Percentiles rank a stretch among this genome's conserved stretches.
These are phyloP conservation scores for human (Homo sapiens) DNA, from an alignment of 2,113 vertebrate species.

Conservation along the genomic window GRCh38 chr19:24156501-24157000, in stretches of 20 bases:
- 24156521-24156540: too few relatives aligned
- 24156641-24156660: not conserved
- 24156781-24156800: not conserved
- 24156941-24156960: not conserved
- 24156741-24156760: not conserved
- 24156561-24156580: too few relatives aligned
- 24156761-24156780: not conserved
- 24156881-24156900: not conserved
- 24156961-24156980: not conserved
- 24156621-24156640: too few relatives aligned
- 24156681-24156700: too few relatives aligned
- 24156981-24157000: not conserved
- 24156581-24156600: too few relatives aligned
- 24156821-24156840: not conserved
- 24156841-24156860: not conserved
- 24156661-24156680: too few relatives aligned
- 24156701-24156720: too few relatives aligned
- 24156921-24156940: not conserved
- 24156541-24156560: too few relatives aligned
- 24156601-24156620: too few relatives aligned
- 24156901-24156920: not conserved
- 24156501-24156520: accelerated
- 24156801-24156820: not conserved
- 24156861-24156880: not conserved
- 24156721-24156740: not conserved